Evolutionary conservation across 35 echinoderm and acorn worm genomes (phyloP), one percentile per base, ranked within the genome.

Genomic region (Nesometra sesokonis): DNA sequence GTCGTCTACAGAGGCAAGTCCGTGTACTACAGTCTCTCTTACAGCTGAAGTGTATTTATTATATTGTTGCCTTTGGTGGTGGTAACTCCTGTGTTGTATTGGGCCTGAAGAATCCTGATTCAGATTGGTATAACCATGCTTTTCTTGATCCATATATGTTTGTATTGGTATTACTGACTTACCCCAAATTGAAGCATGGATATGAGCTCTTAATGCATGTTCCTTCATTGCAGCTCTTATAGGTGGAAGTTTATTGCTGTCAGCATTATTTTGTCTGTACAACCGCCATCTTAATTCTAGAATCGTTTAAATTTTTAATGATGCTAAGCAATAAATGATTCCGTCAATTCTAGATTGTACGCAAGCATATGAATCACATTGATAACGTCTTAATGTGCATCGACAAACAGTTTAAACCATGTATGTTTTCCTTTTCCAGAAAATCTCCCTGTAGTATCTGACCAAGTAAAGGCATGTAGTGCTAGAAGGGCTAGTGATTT

Each of bases 181-280:
- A 32, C 79, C 79, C 79, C 79, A 81, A 27, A 81, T 31, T 81
- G 17, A 27, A 32, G 79, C 43, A 29, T 85, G 84, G 43, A 39
- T 19, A 34, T 85, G 84, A 13, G 38, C 84, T n/a, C 37, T 34
- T 36, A 77, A 46, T 21, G 67, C 67, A 11, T 19, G 15, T 32
- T 85, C 37, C 32, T 39, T 77, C 5, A 85, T 36, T 23, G 36
- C 43, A 19, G 29, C 36, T 17, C 13, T 17, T 21, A 35, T 84
- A 21, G 84, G 84, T 8, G 84, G 84, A 9, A 85, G 35, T 40
- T 38, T 85, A 31, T 78, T 52, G 13, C 31, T 33, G 32, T 86
- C 30, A 11, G 46, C 85, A 17, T 52, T 13, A n/a, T n/a, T n/a
- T n/a, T n/a, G n/a, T n/a, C n/a, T n/a, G n/a, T n/a, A n/a, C n/a